These are phyloP conservation scores for Thamnophis sirtalis DNA, from an alignment of 2,113 vertebrate species.

Conservation along the genomic window DNA sequence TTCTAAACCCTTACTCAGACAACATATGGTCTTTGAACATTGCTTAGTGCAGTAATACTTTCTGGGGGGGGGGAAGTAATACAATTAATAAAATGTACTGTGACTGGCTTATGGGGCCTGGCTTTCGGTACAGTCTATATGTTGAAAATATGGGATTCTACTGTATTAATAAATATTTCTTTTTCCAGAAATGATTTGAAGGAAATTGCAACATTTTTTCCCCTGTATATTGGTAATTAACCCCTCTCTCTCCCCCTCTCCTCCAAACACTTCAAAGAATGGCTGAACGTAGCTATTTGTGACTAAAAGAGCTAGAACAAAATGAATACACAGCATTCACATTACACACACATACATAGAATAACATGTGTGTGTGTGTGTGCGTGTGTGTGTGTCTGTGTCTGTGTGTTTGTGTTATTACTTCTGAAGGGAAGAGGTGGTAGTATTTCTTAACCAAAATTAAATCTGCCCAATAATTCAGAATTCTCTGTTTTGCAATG, in stretches of 20 bases:
- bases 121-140: not conserved
- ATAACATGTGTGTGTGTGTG: too few species aligned
- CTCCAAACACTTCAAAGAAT: not conserved
- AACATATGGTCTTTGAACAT: not conserved
- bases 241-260: not conserved
- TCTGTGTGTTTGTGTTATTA: too few species aligned
- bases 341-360: not conserved
- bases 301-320: not conserved
- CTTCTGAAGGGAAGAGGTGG: not conserved
- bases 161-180: not conserved
- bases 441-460: not conserved
- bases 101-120: not conserved
- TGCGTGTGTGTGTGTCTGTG: too few species aligned
- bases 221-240: not conserved
- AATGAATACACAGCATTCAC: not conserved
- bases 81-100: not conserved
- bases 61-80: too few species aligned
- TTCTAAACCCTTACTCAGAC: not conserved
- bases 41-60: not conserved
- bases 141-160: not conserved
- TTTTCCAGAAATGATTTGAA: not conserved
- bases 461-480: not conserved
- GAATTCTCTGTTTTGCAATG: not conserved
- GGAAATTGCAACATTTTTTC: not conserved
- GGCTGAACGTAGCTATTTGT: not conserved